Evolutionary conservation across 2,888 invertebrate genomes (phyloP), one percentile per base, ranked within the genome.

Genomic region (Acrocyrtus sp.): DNA sequence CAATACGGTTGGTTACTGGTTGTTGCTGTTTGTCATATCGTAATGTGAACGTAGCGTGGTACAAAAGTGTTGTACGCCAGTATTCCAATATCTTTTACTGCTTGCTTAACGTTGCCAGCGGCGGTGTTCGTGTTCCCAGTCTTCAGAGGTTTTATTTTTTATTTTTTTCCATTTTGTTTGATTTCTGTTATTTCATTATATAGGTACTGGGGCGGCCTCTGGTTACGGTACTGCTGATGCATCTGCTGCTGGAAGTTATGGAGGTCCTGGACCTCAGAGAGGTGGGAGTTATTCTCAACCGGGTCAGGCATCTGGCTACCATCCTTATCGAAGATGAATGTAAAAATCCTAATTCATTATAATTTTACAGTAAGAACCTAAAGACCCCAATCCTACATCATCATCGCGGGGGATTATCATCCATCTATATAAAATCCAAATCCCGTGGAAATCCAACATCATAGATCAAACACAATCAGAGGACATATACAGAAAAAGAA

Each of bases 301-400:
- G 70, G 77, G 81, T 53, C 79, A 79, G 78, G 83, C 85, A 75
- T 84, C 84, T 75, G 85, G 85, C 81, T 87, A 85, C 82, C 87
- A 87, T 83, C 87, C 87, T 60, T 87, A 87, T 83, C 84, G 86
- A 82, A 85, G 87, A 83, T 83, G 84, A 83, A 83, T 82, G 82
- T 82, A 22, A 61, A 65, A 63, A 75, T 69, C 60, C 34, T 63
- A 66, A 72, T 66, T 72, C 70, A 72, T 72, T 72, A 66, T 72
- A 43, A 72, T 72, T 72, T 72, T 66, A 60, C 72, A 72, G 72
- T 72, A 72, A 65, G 66, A 66, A 70, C 70, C 66, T 70, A 70
- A 62, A 70, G 56, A 66, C 70, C 74, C 60, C 61, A 53, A 62
- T 51, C 61, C 48, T 50, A 48, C 63, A 72, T 62, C 72, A 70